Conservation (phyloP, 1,140 invertebrate genomes). For the Drosophila nikananu region DNA sequence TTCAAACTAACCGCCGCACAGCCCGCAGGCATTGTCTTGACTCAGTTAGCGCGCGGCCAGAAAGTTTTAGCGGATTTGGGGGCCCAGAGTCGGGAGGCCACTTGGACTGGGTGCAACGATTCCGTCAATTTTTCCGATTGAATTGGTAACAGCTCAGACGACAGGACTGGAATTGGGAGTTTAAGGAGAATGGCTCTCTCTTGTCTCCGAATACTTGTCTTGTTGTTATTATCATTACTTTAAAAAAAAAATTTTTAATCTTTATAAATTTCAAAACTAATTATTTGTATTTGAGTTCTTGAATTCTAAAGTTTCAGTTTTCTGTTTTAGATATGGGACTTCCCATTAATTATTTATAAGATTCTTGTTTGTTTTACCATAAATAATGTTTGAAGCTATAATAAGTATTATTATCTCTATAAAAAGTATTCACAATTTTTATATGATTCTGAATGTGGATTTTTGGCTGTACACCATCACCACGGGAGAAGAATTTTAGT, state of each 20-base stretch:
- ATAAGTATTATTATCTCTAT: too few relatives aligned
- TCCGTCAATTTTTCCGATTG: slow-evolving; percentile 7
- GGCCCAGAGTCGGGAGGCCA: background rate
- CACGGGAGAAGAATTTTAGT: background rate
- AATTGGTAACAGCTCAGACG: background rate
- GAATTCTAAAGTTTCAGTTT: background rate
- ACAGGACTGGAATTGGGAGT: background rate
- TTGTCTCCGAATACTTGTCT: background rate
- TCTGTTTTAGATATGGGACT: background rate
- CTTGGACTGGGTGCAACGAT: background rate
- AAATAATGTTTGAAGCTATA: too few relatives aligned
- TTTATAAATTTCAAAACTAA: background rate
- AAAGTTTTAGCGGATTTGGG: slow-evolving; percentile 26
- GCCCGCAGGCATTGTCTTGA: slow-evolving; percentile 63
- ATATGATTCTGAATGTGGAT: background rate
- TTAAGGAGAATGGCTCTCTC: background rate
- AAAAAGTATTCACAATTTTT: too few relatives aligned
- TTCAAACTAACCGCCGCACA: slow-evolving; percentile 23
- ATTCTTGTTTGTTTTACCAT: too few relatives aligned
- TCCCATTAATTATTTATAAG: too few relatives aligned
- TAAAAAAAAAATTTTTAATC: background rate
- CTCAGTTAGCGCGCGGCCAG: slow-evolving; percentile 54
- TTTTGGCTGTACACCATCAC: too few relatives aligned
- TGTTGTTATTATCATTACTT: background rate
- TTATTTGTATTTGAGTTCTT: background rate